These are phyloP conservation scores for Bombus impatiens DNA, from an alignment of 1,140 invertebrate species.

Conservation along the genomic window DNA sequence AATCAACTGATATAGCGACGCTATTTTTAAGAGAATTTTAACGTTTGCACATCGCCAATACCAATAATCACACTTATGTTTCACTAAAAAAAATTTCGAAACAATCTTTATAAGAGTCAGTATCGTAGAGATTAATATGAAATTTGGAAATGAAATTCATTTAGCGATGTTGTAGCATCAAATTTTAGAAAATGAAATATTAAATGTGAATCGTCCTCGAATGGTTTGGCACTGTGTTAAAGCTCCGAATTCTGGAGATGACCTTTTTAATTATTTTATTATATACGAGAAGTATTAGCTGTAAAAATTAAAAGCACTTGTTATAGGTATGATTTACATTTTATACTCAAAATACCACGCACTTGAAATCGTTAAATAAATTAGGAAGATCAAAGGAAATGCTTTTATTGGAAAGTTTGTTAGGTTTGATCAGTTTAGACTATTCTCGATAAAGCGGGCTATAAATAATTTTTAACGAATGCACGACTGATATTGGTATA, in stretches of 20 bases:
- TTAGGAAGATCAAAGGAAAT: neutral
- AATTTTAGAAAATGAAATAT: neutral
- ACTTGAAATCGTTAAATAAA: neutral
- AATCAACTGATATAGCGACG: too few relatives aligned
- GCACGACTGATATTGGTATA: constrained; percentile 45
- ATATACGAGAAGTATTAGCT: neutral
- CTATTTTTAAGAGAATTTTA: neutral
- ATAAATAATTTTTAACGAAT: constrained; percentile 7
- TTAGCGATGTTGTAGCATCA: neutral
- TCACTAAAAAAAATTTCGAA: neutral
- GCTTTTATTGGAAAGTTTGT: neutral
- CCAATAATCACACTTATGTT: neutral
- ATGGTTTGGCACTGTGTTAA: neutral
- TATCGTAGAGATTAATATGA: neutral
- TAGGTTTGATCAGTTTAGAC: neutral
- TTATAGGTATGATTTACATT: neutral
- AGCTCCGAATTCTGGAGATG: neutral
- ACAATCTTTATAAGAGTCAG: neutral
- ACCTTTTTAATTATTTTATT: neutral
- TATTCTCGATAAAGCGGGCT: neutral
- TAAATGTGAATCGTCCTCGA: neutral
- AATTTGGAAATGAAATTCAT: neutral
- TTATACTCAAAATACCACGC: neutral
- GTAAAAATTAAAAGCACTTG: neutral
- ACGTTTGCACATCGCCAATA: neutral